Base-by-base conservation (phyloP, 2,113 vertebrate species). In the Galbula dea region DNA sequence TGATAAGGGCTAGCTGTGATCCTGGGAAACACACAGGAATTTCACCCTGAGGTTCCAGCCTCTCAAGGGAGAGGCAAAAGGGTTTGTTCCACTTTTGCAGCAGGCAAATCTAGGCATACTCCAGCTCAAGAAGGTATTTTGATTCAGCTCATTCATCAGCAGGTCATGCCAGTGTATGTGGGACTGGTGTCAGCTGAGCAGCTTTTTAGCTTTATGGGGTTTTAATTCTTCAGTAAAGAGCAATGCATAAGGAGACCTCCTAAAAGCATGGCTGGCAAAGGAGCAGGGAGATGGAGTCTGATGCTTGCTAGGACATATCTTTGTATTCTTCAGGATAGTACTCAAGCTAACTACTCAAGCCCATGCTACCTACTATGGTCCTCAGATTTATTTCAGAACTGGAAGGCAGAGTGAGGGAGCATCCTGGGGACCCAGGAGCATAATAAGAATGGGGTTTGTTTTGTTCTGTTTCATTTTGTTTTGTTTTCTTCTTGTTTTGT, bases 381-480 rank as follows among this genome's bases (percentile, higher is more conserved):
- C 89, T 85, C 39, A 37, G 62, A 39, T 68, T 32, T 69, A 37
- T 71, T 80, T 82, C 91, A 89, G 68, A 96, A 83, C 87, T 94
- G 89, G 91, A 93, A 95, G 41, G 63, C 72, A 66, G 81, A 87
- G n/a, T 26, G 68, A 68, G 51, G 43, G 83, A 89, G 73, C 63
- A 46, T 81, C 75, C 87, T 87, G 78, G 85, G 85, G 52, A 77
- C 62, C 89, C 89, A 49, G 62, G 66, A 88, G 63, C 59, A 10
- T 36, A 23, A 46, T 15, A 69, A 52, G 48, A 80, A 86, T 82
- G 39, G 4, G 23, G 17, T 12, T 26, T 34, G 67, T 55, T 3
- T 9, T 52, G 12, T 37, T 27, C 21, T 36, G 23, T 5, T 19
- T 34, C 4, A 4, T 23, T 43, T 43, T 24, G 23, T 68, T 76